Percentiles rank a stretch among this genome's conserved stretches.
These are phyloP conservation scores for Zingel zingel DNA, from an alignment of 2,113 vertebrate species.

Conservation along the genomic window DNA sequence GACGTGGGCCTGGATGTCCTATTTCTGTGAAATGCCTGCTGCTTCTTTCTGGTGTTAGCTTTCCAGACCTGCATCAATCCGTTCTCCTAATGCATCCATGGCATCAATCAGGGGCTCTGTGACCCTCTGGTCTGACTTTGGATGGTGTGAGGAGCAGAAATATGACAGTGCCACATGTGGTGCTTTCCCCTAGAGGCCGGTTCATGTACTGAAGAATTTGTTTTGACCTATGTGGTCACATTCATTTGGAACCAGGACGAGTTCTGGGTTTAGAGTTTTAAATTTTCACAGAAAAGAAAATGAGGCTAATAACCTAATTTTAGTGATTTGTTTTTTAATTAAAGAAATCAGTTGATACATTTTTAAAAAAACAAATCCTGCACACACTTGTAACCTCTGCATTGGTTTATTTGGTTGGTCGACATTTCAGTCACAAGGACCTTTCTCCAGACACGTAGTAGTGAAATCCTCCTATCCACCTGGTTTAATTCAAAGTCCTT, in stretches of 20 bases:
- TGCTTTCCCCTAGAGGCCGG: conserved; percentile 68
- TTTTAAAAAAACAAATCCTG: no score
- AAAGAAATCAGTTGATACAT: background rate
- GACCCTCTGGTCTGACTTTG: conserved; percentile 40
- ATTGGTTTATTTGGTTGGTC: no score
- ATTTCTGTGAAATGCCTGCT: conserved; percentile 29
- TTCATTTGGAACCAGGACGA: background rate
- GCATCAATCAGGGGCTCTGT: conserved; percentile 9
- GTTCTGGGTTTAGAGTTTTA: background rate
- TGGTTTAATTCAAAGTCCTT: background rate
- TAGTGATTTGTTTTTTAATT: background rate
- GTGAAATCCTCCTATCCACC: background rate
- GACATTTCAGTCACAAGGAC: no score
- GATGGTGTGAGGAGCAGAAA: conserved; percentile 15
- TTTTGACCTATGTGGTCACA: conserved; percentile 2
- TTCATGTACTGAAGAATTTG: conserved; percentile 35
- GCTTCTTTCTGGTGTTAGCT: conserved; percentile 35
- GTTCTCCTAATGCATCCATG: background rate
- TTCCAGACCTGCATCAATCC: conserved; percentile 26
- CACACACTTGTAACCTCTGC: no score
- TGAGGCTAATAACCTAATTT: background rate
- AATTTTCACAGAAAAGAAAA: background rate
- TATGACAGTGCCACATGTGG: conserved; percentile 10
- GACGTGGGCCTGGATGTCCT: conserved; percentile 38
- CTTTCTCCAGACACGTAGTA: no score